phyloP scores from a whole-genome alignment of 2,888 invertebrate species.

The Aphodius sticticus region DNA sequence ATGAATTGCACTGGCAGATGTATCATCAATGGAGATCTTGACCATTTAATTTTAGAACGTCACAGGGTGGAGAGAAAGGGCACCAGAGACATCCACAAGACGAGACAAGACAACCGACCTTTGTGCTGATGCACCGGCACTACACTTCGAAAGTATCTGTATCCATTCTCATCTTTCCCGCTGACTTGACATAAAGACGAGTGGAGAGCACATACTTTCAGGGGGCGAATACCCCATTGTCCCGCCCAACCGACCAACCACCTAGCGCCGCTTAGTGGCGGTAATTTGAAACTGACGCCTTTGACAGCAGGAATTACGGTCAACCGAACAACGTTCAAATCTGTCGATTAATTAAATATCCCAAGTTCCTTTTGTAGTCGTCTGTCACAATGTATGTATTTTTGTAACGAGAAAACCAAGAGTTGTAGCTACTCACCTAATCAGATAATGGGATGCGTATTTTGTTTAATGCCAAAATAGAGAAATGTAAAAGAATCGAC shows the following conservation, averaged over 20 bases:
- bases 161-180: constrained; percentile 15
- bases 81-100: constrained; percentile 6
- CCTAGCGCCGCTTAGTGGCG: neutral
- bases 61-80: neutral
- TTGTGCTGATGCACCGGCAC: constrained; percentile 23
- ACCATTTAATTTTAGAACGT: constrained; percentile 21
- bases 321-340: neutral
- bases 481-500: no score
- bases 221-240: constrained; percentile 1
- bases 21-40: constrained; percentile 26
- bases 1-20: constrained; percentile 10
- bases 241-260: constrained; percentile 7
- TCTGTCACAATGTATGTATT: no score
- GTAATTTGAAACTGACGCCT: neutral
- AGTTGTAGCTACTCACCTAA: no score
- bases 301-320: neutral
- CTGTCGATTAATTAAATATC: no score
- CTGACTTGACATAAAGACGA: constrained; percentile 21
- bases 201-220: constrained; percentile 14
- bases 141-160: constrained; percentile 9
- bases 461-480: no score
- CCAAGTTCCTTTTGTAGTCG: no score
- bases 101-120: neutral
- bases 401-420: no score
- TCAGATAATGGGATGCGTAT: no score